Conservation (phyloP, 2,113 vertebrate species). For the Dendrocopos noguchii region DNA sequence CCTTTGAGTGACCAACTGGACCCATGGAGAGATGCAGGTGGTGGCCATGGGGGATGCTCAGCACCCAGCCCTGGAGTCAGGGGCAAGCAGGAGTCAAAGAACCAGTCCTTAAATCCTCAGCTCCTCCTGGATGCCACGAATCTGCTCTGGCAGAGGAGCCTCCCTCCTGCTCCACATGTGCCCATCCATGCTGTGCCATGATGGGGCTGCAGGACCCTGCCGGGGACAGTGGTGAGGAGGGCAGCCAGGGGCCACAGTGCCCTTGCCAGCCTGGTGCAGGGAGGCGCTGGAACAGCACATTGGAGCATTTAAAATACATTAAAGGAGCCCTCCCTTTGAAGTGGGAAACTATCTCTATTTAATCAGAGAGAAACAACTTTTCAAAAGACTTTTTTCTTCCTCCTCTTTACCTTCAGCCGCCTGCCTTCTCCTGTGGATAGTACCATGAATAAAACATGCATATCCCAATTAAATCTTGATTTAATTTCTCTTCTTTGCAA, state of each 20-base stretch:
- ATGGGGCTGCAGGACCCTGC: too few relatives aligned
- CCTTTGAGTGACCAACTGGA: accelerated
- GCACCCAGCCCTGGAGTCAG: too few relatives aligned
- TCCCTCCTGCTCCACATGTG: neutral
- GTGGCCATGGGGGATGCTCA: neutral
- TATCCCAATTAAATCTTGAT: constrained; percentile 90
- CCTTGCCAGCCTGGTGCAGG: constrained; percentile 2
- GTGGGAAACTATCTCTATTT: constrained; percentile 82
- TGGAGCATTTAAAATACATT: constrained; percentile 83
- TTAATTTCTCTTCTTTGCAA: constrained; percentile 88
- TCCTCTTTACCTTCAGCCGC: constrained; percentile 81
- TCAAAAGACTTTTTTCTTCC: constrained; percentile 73
- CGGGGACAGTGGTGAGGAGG: neutral
- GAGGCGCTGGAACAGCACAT: neutral
- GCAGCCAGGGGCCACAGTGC: neutral
- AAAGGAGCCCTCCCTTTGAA: constrained; percentile 81
- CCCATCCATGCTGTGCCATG: neutral
- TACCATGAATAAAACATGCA: constrained; percentile 88
- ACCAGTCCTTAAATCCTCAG: accelerated
- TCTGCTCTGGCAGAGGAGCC: neutral
- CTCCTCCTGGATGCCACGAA: accelerated
- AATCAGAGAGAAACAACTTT: constrained; percentile 87
- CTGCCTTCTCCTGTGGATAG: constrained; percentile 84
- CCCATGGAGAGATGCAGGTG: accelerated
- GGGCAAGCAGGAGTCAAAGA: accelerated